Base-by-base conservation (phyloP, 2,113 vertebrate species). In the Albula glossodonta region DNA sequence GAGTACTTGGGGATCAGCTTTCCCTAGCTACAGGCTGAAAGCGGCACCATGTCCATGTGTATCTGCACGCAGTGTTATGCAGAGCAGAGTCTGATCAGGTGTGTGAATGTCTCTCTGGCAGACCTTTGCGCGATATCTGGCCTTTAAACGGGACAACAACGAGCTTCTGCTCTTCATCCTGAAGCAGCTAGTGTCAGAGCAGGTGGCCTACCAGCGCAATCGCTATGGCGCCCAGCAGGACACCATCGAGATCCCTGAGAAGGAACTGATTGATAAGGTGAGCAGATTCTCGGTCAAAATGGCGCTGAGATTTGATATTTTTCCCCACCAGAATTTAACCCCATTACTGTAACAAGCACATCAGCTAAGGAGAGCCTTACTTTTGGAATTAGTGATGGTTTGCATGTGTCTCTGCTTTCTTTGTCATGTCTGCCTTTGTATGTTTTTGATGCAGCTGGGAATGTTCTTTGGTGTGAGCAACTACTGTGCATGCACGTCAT, bases 161-260 rank as follows among this genome's bases (percentile, higher is more conserved):
- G 98, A 99, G 92, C 95, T 99, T 51, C 92, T 99, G 92, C 96
- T 99, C 48, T 99, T 99, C 93, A 95, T 99, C 89, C 94, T 99
- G 87, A 99, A 99, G 90, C 98, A 99, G 94, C 92, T 99, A 90
- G 96, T 99, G 19, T 93, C 97, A 0, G 98, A 99, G 92, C 98
- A 98, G 91, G 95, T 97, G 25, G 89, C 95, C 0, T 99, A 99
- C 83, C 98, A 99, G 89, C 96, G 98, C 15, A 99, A 98, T 91
- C 94, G 98, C 12, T 99, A 98, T 0, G 98, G 98, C 1, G 96
- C 96, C 48, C 98, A 98, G 90, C 97, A 96, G 12, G 98, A 99
- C 92, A 92, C 93, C 11, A 94, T 99, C 3, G 97, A 99, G 91
- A 94, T 99, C 0, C 90, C 96, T 0, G 98, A 99, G 93, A 99